Conservation (phyloP, 2,113 vertebrate species). For the Gracilinanus agilis region DNA sequence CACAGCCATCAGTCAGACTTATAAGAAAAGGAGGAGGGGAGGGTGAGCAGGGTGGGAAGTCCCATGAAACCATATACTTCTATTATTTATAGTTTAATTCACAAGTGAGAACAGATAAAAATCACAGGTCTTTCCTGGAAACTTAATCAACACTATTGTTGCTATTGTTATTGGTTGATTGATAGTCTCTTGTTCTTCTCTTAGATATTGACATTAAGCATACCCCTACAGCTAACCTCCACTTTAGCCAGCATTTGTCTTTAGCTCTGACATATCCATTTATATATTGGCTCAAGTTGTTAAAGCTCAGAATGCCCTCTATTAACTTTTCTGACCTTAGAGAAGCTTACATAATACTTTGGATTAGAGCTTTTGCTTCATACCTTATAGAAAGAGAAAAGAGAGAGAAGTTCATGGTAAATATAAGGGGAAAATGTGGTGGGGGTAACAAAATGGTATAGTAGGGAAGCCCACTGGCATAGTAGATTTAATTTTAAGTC, state of each 20-base stretch:
- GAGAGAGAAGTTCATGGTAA: neutral
- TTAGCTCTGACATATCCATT: neutral
- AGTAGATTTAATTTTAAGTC: neutral
- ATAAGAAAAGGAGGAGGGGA: neutral
- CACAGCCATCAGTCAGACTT: neutral
- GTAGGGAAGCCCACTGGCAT: neutral
- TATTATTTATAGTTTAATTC: conserved; percentile 9
- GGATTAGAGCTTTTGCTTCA: neutral
- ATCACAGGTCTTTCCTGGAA: neutral
- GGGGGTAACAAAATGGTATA: neutral
- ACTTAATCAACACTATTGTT: conserved; percentile 3
- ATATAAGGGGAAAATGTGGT: neutral
- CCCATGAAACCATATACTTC: neutral
- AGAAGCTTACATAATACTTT: conserved; percentile 6
- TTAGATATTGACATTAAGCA: conserved; percentile 2
- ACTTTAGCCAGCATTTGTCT: conserved; percentile 28
- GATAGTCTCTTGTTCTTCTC: neutral
- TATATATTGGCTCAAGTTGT: conserved; percentile 35
- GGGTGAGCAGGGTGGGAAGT: neutral
- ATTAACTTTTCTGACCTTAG: conserved; percentile 12
- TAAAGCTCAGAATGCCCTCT: conserved; percentile 32
- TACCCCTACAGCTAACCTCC: conserved; percentile 26
- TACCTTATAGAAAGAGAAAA: conserved; percentile 23
- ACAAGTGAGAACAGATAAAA: neutral
- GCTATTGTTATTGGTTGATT: neutral